Percentiles rank a stretch among this genome's conserved stretches.
These are phyloP conservation scores for Aeoliscus strigatus DNA, from an alignment of 2,797 vertebrate species.

Conservation along the genomic window DNA sequence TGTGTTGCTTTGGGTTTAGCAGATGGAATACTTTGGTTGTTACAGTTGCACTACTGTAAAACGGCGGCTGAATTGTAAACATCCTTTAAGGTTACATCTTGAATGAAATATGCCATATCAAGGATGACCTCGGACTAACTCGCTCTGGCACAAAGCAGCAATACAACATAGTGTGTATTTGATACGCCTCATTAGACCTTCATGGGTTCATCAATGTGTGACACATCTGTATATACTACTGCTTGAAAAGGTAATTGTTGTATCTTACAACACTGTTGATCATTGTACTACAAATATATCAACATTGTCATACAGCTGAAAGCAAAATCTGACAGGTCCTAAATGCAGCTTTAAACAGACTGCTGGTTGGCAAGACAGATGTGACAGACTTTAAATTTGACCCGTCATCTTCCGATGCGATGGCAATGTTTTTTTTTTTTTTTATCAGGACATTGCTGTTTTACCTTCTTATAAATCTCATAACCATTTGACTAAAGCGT, in stretches of 20 bases:
- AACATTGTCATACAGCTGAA: too few species aligned
- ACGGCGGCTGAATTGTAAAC: too few species aligned
- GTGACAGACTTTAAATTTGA: too few species aligned
- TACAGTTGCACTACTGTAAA: not conserved
- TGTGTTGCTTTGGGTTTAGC: conserved; percentile 35
- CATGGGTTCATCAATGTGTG: not conserved
- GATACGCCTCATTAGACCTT: conserved; percentile 1
- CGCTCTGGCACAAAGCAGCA: not conserved
- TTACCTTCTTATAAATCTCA: too few species aligned
- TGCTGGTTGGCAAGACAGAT: too few species aligned
- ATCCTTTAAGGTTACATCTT: conserved; percentile 4
- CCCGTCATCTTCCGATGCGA: too few species aligned
- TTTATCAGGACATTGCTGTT: too few species aligned
- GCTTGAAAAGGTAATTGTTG: not conserved
- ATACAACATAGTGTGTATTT: not conserved
- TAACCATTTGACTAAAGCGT: too few species aligned
- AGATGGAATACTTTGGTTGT: conserved; percentile 20
- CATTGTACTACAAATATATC: too few species aligned
- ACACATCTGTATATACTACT: not conserved
- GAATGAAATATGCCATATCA: conserved; percentile 17
- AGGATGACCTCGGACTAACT: conserved; percentile 2
- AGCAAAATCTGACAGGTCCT: too few species aligned
- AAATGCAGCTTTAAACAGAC: too few species aligned
- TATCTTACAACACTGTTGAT: not conserved
- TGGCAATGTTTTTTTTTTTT: too few species aligned